Conservation (phyloP, 2,797 vertebrate species). For the Melanotaenia pygmaea region DNA sequence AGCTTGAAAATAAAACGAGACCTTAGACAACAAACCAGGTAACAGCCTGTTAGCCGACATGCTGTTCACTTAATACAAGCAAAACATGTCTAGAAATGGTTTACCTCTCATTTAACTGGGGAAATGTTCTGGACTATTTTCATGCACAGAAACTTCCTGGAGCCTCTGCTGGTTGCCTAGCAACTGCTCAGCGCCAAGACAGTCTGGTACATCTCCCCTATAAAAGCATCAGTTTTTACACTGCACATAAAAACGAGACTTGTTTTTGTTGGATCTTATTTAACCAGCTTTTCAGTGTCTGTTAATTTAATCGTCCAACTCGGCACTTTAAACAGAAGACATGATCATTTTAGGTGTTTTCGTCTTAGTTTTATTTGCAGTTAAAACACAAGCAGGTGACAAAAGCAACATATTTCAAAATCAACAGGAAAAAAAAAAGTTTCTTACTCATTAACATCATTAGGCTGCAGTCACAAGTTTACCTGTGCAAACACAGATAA, state of each 20-base stretch:
- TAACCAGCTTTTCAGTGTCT: neutral
- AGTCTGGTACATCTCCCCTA: neutral
- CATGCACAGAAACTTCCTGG: neutral
- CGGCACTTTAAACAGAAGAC: neutral
- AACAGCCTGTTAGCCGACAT: neutral
- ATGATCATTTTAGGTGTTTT: no score
- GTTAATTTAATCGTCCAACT: neutral
- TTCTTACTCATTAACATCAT: neutral
- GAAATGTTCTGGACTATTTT: neutral
- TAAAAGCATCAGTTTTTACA: slow-evolving; percentile 1
- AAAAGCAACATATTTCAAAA: slow-evolving; percentile 5
- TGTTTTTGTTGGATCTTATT: neutral
- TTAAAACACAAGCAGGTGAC: slow-evolving; percentile 31
- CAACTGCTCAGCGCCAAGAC: neutral
- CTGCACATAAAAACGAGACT: neutral
- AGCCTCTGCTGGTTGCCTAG: slow-evolving; percentile 2
- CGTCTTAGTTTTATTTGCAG: slow-evolving; percentile 42
- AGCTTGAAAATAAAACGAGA: neutral
- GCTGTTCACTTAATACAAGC: neutral
- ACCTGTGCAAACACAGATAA: neutral
- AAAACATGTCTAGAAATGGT: neutral
- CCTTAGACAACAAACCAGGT: neutral
- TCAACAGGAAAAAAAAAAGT: slow-evolving; percentile 5
- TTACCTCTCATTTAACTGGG: neutral
- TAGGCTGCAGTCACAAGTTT: neutral